Percentiles rank a stretch among this genome's conserved stretches.
These are phyloP conservation scores for Lasioglossum albipes DNA, from an alignment of 1,140 invertebrate species.

Conservation along the genomic window DNA sequence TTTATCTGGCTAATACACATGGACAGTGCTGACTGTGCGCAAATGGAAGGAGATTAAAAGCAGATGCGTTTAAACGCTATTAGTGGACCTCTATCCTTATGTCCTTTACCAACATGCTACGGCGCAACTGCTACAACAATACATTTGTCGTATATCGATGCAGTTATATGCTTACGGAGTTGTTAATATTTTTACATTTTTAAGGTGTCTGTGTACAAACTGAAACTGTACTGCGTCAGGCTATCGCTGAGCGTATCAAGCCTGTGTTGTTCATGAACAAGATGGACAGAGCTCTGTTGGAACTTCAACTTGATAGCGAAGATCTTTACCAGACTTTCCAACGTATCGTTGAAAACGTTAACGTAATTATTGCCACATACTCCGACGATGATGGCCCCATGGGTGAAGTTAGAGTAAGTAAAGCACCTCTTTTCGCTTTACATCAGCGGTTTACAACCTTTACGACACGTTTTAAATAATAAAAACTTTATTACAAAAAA, in stretches of 20 bases:
- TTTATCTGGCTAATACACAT: constrained; percentile 63
- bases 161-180: not conserved
- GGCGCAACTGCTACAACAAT: constrained; percentile 68
- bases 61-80: constrained; percentile 81
- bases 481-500: no score
- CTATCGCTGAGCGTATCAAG: constrained; percentile 99
- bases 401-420: constrained; percentile 95
- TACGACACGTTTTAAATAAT: no score
- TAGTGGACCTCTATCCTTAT: constrained; percentile 85
- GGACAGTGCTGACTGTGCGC: constrained; percentile 79
- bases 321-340: constrained; percentile 99
- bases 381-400: constrained; percentile 98
- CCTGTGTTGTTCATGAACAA: constrained; percentile 99
- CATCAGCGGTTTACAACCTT: no score
- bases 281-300: constrained; percentile 98
- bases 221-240: constrained; percentile 98
- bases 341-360: constrained; percentile 99
- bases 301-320: constrained; percentile 96
- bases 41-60: constrained; percentile 79
- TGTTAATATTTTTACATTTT: constrained; percentile 39
- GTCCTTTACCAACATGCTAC: constrained; percentile 82
- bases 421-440: not conserved
- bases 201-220: constrained; percentile 99
- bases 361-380: constrained; percentile 99
- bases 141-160: constrained; percentile 3